Base-by-base conservation (phyloP, 1,140 invertebrate genomes). In the Oppia nitens region DNA sequence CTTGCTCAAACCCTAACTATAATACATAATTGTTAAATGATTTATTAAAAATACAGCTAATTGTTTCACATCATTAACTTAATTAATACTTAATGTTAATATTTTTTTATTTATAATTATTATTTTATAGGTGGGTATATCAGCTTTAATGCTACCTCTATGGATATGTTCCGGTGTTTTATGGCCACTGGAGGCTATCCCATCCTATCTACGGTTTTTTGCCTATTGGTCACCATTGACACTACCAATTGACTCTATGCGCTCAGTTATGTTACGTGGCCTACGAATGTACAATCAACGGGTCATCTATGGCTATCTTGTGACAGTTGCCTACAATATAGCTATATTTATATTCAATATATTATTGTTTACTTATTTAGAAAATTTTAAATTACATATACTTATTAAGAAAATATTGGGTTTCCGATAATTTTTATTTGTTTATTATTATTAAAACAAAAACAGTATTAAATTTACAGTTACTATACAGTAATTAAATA, bases 151-250 rank as follows among this genome's bases (percentile, higher is more conserved):
- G 17, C 17, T 40, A 6, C 32, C 17, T 6, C 17, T 40, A 40
- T 40, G 32, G 32, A 40, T 40, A 40, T 40, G 91, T 2, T 45
- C 69, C 84, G 87, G 87, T 63, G 78, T 84, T 17, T 74, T 93
- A n/a, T 94, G 88, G 88, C 88, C 88, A 0, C 61, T 88, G 20
- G 85, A 93, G 77, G 82, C 88, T 47, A 94, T 95, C 84, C 90
- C 90, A 2, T 77, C 77, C 48, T 75, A 84, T 50, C 72, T 95
- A 2, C 77, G 83, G 62, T 84, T 85, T 67, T 78, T 95, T 32
- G 84, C 86, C 2, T 80, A 84, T 51, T 80, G 83, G 64, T 76
- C 94, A 47, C 92, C 92, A 0, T 73, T 94, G 50, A 96, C 91
- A 0, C 78, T 90, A 68, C 87, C 89, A 4, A 92, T 88, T 25